These are phyloP conservation scores for Caenorhabditis uteleia DNA, from an alignment of 2,888 invertebrate genomes.

Conservation along the genomic window DNA sequence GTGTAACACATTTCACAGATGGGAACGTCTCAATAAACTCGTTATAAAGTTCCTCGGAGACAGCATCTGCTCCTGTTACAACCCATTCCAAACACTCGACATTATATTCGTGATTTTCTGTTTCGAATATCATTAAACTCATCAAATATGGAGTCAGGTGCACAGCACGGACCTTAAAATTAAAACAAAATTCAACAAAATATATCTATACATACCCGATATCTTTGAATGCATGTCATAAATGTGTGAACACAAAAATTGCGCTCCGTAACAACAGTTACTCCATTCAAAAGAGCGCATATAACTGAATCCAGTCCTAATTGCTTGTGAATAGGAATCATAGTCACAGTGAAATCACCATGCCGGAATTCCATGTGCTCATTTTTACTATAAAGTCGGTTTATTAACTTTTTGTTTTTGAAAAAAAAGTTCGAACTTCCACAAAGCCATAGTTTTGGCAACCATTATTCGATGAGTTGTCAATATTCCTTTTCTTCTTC, in stretches of 20 bases:
- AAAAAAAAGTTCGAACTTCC: slow-evolving; percentile 21
- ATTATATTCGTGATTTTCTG: slow-evolving; percentile 27
- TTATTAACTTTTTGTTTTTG: neutral
- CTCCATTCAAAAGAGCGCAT: slow-evolving; percentile 25
- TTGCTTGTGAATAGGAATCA: slow-evolving; percentile 43
- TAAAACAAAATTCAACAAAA: neutral
- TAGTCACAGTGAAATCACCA: slow-evolving; percentile 24
- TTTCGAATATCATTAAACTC: slow-evolving; percentile 33
- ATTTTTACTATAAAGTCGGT: slow-evolving; percentile 14
- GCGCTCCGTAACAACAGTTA: slow-evolving; percentile 28
- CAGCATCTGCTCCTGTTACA: slow-evolving; percentile 29
- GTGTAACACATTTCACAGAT: slow-evolving; percentile 23
- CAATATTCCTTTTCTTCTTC: slow-evolving; percentile 34
- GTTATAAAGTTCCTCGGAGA: slow-evolving; percentile 30
- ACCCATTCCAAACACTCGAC: slow-evolving; percentile 26
- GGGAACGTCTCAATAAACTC: slow-evolving; percentile 29
- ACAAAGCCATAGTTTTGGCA: slow-evolving; percentile 26
- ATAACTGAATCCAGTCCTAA: slow-evolving; percentile 22
- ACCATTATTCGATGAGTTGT: slow-evolving; percentile 36
- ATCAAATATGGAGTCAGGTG: slow-evolving; percentile 35
- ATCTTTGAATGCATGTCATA: slow-evolving; percentile 36
- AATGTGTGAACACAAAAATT: slow-evolving; percentile 35
- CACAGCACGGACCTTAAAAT: slow-evolving; percentile 19
- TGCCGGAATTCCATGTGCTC: slow-evolving; percentile 16
- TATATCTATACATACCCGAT: slow-evolving; percentile 23